These are phyloP conservation scores for Pollachius pollachius DNA, from an alignment of 2,113 vertebrate genomes.

Conservation along the genomic window DNA sequence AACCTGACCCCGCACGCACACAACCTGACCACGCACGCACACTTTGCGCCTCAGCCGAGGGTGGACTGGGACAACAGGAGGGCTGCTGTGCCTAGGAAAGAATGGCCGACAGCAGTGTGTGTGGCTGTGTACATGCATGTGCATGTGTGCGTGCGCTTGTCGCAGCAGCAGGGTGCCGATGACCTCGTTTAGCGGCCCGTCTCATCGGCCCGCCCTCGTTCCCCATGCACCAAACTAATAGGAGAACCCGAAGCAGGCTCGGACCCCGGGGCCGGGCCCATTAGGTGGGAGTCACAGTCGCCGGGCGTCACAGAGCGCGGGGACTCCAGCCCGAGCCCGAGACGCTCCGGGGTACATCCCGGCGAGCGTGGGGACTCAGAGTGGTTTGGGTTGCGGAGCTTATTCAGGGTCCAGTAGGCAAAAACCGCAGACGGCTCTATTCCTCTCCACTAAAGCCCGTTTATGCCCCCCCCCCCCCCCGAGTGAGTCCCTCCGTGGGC, in stretches of 20 bases:
- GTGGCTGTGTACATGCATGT: no score
- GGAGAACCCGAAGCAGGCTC: background rate
- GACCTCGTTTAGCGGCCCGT: slow-evolving; percentile 49
- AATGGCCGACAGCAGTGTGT: no score
- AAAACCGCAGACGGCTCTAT: slow-evolving; percentile 21
- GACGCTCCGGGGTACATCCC: slow-evolving; percentile 28
- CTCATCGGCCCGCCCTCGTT: slow-evolving; percentile 39
- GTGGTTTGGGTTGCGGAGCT: slow-evolving; percentile 30
- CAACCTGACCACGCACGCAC: no score
- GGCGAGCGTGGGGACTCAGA: slow-evolving; percentile 10
- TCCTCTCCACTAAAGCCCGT: background rate
- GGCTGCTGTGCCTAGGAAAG: no score
- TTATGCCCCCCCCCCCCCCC: slow-evolving; percentile 10
- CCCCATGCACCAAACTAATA: background rate
- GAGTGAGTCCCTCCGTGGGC: background rate
- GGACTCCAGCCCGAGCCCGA: slow-evolving; percentile 60
- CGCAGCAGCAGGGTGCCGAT: no score
- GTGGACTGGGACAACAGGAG: no score
- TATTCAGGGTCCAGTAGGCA: slow-evolving; percentile 53
- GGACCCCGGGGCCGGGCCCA: slow-evolving; percentile 31
- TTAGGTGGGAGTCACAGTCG: slow-evolving; percentile 65
- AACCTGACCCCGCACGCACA: no score
- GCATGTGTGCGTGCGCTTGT: no score
- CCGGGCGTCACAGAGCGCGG: slow-evolving; percentile 18
- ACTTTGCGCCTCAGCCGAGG: no score